phyloP scores from a whole-genome alignment of 2,888 invertebrate species.

The Teleogryllus oceanicus region DNA sequence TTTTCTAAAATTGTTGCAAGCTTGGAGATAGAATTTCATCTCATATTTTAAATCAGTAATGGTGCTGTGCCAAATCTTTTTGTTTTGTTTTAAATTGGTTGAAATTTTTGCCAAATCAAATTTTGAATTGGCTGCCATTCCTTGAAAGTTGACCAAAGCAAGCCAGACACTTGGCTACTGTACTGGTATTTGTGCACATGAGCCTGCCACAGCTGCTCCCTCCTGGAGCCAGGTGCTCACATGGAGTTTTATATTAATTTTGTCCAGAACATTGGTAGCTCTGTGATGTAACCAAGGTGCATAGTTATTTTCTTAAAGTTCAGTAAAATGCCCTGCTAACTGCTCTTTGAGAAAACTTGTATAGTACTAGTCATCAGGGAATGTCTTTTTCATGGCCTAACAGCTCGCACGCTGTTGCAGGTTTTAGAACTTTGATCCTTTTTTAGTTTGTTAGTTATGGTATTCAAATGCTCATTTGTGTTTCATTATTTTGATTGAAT shows the following conservation, averaged over 20 bases:
- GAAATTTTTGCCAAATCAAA: slow-evolving; percentile 3
- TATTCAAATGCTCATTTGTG: background rate
- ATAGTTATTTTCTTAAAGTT: slow-evolving; percentile 18
- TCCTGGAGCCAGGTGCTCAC: background rate
- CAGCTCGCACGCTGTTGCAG: background rate
- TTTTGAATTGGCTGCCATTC: background rate
- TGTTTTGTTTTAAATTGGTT: background rate
- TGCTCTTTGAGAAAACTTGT: background rate
- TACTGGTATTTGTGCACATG: background rate
- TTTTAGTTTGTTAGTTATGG: background rate
- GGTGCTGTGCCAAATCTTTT: slow-evolving; percentile 10
- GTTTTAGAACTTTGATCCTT: background rate
- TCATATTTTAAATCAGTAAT: background rate
- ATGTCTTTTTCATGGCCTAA: slow-evolving; percentile 9
- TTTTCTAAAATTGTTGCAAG: background rate
- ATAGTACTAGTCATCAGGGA: background rate
- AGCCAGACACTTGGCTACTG: background rate
- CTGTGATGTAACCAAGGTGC: slow-evolving; percentile 4
- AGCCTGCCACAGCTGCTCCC: background rate
- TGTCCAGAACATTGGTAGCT: slow-evolving; percentile 7
- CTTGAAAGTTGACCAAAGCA: slow-evolving; percentile 1
- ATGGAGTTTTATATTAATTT: slow-evolving; percentile 7
- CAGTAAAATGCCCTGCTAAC: slow-evolving; percentile 4
- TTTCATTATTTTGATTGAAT: background rate
- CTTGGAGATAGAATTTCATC: background rate